A percentile compares a stretch with the other conserved stretches of the same genome.
Evolutionary conservation across 2,113 vertebrate genomes (phyloP).

Genomic region (Melanerpes formicivorus): DNA sequence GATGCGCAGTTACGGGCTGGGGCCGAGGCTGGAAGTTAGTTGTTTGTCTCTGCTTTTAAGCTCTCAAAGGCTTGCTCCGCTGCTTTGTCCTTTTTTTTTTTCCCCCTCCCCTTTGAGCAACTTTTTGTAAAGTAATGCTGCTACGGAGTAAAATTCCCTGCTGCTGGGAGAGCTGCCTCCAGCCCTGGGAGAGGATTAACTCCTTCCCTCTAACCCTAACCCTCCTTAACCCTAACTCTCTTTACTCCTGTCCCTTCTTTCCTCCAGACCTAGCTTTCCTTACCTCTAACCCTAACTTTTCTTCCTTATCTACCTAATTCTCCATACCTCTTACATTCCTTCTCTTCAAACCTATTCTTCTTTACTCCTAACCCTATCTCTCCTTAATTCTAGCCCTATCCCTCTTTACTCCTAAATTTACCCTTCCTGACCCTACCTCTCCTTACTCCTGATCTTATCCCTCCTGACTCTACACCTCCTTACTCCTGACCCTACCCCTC

Average conservation of each 20-base stretch:
- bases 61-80: too few relatives aligned
- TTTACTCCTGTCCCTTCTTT: not conserved
- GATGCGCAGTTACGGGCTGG: not conserved
- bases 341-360: too few relatives aligned
- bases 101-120: too few relatives aligned
- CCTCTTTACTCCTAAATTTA: too few relatives aligned
- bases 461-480: too few relatives aligned
- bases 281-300: not conserved
- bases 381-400: too few relatives aligned
- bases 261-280: not conserved
- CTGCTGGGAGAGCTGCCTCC: fast-evolving
- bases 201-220: not conserved
- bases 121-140: not conserved
- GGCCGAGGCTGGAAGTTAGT: not conserved
- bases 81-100: too few relatives aligned
- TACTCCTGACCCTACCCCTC: too few relatives aligned
- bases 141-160: not conserved
- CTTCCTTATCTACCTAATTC: not conserved
- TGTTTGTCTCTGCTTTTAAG: not conserved
- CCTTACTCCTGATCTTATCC: too few relatives aligned
- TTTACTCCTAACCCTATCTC: too few relatives aligned
- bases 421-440: not conserved
- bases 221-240: not conserved
- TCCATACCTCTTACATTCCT: not conserved
- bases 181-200: not conserved